Evolutionary conservation across 2,797 vertebrate species (phyloP), one percentile per base, ranked within the genome.

Genomic region (Alcedo quadribrachys): DNA sequence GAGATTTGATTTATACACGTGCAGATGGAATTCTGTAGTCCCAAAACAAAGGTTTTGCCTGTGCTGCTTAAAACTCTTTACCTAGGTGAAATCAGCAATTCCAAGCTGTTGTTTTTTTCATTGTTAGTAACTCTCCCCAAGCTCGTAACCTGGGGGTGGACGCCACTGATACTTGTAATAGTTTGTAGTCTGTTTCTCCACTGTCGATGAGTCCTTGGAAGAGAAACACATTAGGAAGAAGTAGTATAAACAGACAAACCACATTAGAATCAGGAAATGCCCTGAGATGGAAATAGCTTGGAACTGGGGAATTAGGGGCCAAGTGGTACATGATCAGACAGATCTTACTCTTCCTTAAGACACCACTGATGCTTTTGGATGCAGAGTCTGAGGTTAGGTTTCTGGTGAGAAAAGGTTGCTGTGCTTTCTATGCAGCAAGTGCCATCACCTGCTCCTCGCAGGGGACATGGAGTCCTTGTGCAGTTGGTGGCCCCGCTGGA

Each of bases 241-340:
- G 65, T 15, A 67, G 9, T 68, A 61, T 74, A 68, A 78, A 82
- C 21, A 89, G 85, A 54, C 37, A 71, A 83, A 82, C 54, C 54
- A 25, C 25, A 30, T 77, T 58, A 75, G 53, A 46, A n/a, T 87
- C 53, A 43, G 82, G 82, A 93, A 89, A 82, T 83, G 42, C 73
- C 50, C 53, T 28, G 65, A 50, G 79, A 54, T 87, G 70, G 89
- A 80, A 89, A 30, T 65, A 85, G 53, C 48, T 77, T 57, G 57
- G 82, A 92, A 57, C 54, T 65, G 79, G n/a, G 28, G 28, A 28
- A 18, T 20, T 53, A 42, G 20, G 27, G 27, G 40, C 50, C 55
- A 69, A 66, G 35, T 58, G 20, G 24, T 62, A 12, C 5, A 1
- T 15, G 24, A 43, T 58, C 6, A 6, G 22, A 61, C 86, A 2